Conservation (phyloP, 2,113 vertebrate species). For the Tupaia tana region DNA sequence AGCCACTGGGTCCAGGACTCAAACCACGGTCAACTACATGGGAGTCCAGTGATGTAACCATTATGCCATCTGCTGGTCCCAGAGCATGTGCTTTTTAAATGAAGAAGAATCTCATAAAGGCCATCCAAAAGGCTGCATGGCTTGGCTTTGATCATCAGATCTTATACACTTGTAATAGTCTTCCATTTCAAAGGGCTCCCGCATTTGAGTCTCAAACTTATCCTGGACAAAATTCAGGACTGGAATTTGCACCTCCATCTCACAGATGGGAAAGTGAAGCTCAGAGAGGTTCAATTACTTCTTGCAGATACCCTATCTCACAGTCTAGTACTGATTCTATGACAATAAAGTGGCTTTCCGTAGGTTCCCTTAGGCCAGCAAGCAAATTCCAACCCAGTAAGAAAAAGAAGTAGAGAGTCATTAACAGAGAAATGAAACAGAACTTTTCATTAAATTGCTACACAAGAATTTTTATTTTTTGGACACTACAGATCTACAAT, state of each 20-base stretch:
- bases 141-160: not conserved
- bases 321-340: not conserved
- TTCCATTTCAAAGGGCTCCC: not conserved
- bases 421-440: not conserved
- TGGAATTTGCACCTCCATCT: not conserved
- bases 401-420: not conserved
- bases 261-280: not conserved
- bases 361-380: not conserved
- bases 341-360: not conserved
- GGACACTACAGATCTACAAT: not conserved
- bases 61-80: no score
- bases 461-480: not conserved
- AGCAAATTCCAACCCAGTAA: not conserved
- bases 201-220: not conserved
- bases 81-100: not conserved
- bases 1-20: no score
- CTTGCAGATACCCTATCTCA: not conserved
- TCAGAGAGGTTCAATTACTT: conserved; percentile 1
- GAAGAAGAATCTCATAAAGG: not conserved
- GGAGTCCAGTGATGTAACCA: no score
- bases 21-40: no score
- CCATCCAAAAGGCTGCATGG: not conserved
- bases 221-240: not conserved
- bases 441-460: conserved; percentile 21
- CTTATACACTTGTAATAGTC: not conserved